Evolutionary conservation across 2,888 invertebrate genomes (phyloP).

Genomic region (Amaurobius ferox): DNA sequence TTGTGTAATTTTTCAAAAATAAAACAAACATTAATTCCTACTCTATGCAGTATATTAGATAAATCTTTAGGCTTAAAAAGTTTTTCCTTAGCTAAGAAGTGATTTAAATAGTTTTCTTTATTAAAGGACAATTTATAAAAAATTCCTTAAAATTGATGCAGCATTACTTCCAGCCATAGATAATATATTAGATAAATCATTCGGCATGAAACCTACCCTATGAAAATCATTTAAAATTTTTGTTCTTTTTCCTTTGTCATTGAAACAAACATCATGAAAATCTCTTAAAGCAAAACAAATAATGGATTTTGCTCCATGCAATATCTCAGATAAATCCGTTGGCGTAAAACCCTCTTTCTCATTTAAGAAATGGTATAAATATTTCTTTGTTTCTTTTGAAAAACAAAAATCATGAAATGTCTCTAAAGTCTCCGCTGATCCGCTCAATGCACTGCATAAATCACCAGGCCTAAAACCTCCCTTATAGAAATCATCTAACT

Average conservation of each 20-base stretch:
- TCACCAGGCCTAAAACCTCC: constrained; percentile 3
- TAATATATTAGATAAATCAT: too few species aligned
- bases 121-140: neutral
- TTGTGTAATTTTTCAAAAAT: constrained; percentile 4
- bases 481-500: constrained; percentile 19
- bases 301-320: neutral
- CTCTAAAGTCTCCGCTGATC: constrained; percentile 22
- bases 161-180: constrained; percentile 33
- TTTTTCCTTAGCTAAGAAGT: neutral
- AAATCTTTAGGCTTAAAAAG: neutral
- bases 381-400: constrained; percentile 7
- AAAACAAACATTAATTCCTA: constrained; percentile 9
- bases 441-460: neutral
- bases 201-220: neutral
- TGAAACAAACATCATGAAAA: too few species aligned
- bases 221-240: constrained; percentile 11
- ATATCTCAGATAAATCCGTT: neutral
- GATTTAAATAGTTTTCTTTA: neutral
- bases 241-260: constrained; percentile 13
- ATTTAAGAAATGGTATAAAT: constrained; percentile 15
- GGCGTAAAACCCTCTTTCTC: constrained; percentile 21
- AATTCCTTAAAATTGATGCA: constrained; percentile 29
- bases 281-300: neutral
- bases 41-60: constrained; percentile 10
- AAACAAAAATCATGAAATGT: constrained; percentile 26